phyloP scores from a whole-genome alignment of 2,888 invertebrate genomes.

The Octodonta nipae region DNA sequence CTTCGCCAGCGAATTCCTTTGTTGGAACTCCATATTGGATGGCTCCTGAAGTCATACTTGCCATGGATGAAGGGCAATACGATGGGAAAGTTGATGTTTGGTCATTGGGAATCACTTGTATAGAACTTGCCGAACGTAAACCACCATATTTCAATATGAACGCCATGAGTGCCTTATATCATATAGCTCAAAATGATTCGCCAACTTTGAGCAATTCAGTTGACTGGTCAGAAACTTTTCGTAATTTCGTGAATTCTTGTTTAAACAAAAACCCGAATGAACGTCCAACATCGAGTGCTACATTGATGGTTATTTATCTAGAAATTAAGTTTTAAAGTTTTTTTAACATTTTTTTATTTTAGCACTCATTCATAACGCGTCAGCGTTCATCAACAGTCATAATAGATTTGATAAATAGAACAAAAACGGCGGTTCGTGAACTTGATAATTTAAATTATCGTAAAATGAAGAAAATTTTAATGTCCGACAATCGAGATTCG shows the following conservation, averaged over 20 bases:
- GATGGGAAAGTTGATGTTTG: constrained; percentile 99
- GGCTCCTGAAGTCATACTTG: constrained; percentile 93
- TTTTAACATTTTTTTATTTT: too few species aligned
- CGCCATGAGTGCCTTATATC: constrained; percentile 99
- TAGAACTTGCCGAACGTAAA: constrained; percentile 96
- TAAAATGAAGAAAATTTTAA: constrained; percentile 96
- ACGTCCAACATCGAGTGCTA: too few species aligned
- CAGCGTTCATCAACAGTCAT: constrained; percentile 71
- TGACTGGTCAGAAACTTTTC: constrained; percentile 84
- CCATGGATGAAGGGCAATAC: constrained; percentile 99
- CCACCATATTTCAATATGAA: constrained; percentile 99
- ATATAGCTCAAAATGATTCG: constrained; percentile 98
- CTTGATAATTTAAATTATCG: constrained; percentile 90
- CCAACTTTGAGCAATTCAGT: constrained; percentile 74
- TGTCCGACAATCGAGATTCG: constrained; percentile 81
- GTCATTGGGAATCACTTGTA: constrained; percentile 97
- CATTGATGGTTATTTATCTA: too few species aligned
- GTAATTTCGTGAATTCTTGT: constrained; percentile 89
- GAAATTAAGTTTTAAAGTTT: too few species aligned
- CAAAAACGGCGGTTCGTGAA: constrained; percentile 91
- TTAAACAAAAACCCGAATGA: too few species aligned
- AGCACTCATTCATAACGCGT: constrained; percentile 72
- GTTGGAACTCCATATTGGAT: constrained; percentile 99
- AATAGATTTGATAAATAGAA: constrained; percentile 82
- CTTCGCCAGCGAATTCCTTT: constrained; percentile 97